Percentiles rank a stretch among this genome's conserved stretches.
Conservation (phyloP, 2,888 invertebrate species). For the Eupithecia inturbata region DNA sequence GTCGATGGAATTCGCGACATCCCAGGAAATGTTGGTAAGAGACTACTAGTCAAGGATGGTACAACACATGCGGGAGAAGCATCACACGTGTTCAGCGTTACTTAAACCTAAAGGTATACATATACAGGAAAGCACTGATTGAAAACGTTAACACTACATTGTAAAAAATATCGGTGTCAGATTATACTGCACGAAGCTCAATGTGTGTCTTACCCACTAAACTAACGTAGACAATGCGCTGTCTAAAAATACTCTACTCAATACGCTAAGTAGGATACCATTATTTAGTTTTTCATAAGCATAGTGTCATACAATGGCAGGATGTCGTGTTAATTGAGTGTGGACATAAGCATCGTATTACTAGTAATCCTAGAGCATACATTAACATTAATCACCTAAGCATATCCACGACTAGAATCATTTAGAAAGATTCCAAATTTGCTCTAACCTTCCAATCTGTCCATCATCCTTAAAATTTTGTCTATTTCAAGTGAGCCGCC, state of each 20-base stretch:
- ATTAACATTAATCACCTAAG: conserved; percentile 76
- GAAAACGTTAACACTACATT: conserved; percentile 66
- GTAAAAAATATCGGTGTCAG: conserved; percentile 79
- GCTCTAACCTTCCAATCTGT: conserved; percentile 37
- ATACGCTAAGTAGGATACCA: conserved; percentile 80
- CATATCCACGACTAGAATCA: conserved; percentile 80
- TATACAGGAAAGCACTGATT: conserved; percentile 67
- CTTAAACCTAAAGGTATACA: conserved; percentile 65
- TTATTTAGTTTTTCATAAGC: conserved; percentile 81
- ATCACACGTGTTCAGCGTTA: conserved; percentile 47
- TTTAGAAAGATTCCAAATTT: conserved; percentile 83
- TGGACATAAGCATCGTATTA: conserved; percentile 82
- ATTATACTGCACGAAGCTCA: conserved; percentile 80
- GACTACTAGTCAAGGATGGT: conserved; percentile 23
- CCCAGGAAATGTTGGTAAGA: background rate
- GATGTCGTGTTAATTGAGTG: conserved; percentile 80
- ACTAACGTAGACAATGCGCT: conserved; percentile 83
- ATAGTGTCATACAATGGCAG: conserved; percentile 81
- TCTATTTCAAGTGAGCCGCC: conserved; percentile 67
- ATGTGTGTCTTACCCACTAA: conserved; percentile 79
- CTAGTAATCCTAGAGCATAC: conserved; percentile 80
- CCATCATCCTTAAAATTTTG: conserved; percentile 54
- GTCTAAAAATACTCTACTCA: conserved; percentile 83
- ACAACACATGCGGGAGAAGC: conserved; percentile 45
- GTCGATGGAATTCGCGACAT: background rate